Evolutionary conservation across 2,113 vertebrate genomes (phyloP), one percentile per base, ranked within the genome.

Genomic region (Dunckerocampus dactyliophorus): DNA sequence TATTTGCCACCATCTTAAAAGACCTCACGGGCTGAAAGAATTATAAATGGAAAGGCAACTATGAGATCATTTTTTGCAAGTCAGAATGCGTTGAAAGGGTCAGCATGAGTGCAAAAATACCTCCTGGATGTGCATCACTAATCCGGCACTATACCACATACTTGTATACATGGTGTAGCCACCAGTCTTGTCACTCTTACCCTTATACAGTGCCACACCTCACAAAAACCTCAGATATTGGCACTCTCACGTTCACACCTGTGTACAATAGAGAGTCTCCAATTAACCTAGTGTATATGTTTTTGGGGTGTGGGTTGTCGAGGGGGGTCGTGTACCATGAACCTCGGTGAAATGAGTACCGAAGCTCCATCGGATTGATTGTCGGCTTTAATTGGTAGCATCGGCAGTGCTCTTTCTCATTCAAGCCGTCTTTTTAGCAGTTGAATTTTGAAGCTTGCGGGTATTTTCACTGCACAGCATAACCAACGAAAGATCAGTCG

Each of bases 401-500:
- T 48, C 65, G 77, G 67, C 61, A 61, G 24, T 59, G 47, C 52
- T 37, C 16, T 62, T 12, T 78, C 39, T 71, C 63, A 71, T 72
- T 79, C 67, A 67, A 43, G 37, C 55, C 48, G 43, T 59, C 22
- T 59, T 54, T 74, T 74, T 71, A 65, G 62, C 16, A 56, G 63
- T 79, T 59, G 63, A 51, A 65, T 71, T 80, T 63, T 64, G 64
- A 56, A 74, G 67, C 65, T 75, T 76, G 79, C 71, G 82, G 77
- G 75, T 82, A 82, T 81, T 90, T 89, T 81, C 71, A 79, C 76
- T 84, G 67, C 79, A 75, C 73, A 80, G 77, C 77, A 73, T 82
- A 73, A 85, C 87, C 80, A 83, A 83, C 74, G 75, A 82, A 76
- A 78, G 63, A 79, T 75, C 79, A 83, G 81, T 87, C 88, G 72